Conservation (phyloP, 92 coral and sea anemone genomes). For the Pocillopora meandrina region DNA sequence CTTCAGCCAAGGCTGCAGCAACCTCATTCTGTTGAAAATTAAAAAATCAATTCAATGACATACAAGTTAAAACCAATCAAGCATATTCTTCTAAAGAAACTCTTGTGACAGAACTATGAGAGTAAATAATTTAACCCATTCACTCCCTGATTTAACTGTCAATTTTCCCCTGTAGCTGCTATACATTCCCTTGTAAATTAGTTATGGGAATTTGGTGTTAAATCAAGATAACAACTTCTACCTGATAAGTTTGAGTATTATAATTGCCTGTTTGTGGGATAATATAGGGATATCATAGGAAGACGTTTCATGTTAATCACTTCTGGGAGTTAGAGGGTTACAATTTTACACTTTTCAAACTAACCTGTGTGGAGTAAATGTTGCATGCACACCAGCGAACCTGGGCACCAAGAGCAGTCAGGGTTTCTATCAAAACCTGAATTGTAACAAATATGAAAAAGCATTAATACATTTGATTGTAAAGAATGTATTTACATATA, state of each 20-base stretch:
- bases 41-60: background rate
- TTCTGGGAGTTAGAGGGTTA: background rate
- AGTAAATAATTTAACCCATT: too few relatives aligned
- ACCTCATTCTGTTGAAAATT: slow-evolving; percentile 84
- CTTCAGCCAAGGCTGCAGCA: slow-evolving; percentile 99
- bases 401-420: slow-evolving; percentile 94
- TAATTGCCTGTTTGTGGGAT: too few relatives aligned
- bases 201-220: too few relatives aligned
- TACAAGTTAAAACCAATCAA: too few relatives aligned
- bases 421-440: slow-evolving; percentile 93
- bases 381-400: slow-evolving; percentile 98
- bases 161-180: background rate
- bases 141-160: too few relatives aligned
- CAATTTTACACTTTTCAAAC: background rate
- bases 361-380: slow-evolving; percentile 97
- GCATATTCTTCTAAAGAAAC: too few relatives aligned
- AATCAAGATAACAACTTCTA: too few relatives aligned
- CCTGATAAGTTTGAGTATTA: too few relatives aligned
- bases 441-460: background rate
- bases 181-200: background rate
- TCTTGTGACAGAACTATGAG: too few relatives aligned
- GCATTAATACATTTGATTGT: background rate
- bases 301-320: too few relatives aligned
- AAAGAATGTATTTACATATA: background rate
- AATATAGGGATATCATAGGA: too few relatives aligned